These are phyloP conservation scores for Lapara coniferarum DNA, from an alignment of 2,888 invertebrate genomes.

Conservation along the genomic window DNA sequence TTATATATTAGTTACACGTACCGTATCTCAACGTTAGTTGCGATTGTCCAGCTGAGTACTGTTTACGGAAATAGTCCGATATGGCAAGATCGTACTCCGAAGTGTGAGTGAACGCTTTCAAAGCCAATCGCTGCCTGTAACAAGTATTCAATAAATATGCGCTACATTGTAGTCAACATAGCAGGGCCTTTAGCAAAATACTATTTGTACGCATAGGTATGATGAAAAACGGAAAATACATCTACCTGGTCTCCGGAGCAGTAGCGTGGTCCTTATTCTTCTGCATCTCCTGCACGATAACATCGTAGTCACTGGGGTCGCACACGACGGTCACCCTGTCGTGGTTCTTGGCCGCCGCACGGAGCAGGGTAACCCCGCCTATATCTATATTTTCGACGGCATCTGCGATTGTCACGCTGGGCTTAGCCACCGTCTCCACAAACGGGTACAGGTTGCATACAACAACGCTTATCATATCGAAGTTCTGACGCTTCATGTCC, in stretches of 20 bases:
- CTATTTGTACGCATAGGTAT: background rate
- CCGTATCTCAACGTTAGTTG: constrained; percentile 95
- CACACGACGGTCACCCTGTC: constrained; percentile 96
- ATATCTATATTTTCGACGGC: constrained; percentile 99
- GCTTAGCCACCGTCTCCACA: constrained; percentile 92
- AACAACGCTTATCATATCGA: constrained; percentile 92
- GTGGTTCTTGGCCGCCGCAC: constrained; percentile 99
- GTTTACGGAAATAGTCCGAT: constrained; percentile 96
- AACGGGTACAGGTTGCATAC: constrained; percentile 99
- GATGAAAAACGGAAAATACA: constrained; percentile 34
- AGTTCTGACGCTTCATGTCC: constrained; percentile 92
- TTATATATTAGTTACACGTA: constrained; percentile 46
- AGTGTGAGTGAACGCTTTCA: constrained; percentile 98
- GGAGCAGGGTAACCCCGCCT: constrained; percentile 96
- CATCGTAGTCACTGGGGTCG: constrained; percentile 94
- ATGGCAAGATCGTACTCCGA: constrained; percentile 97
- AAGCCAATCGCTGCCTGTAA: constrained; percentile 89
- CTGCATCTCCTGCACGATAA: constrained; percentile 89
- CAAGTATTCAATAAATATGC: too few species aligned
- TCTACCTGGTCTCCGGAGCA: constrained; percentile 86
- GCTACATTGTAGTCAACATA: too few species aligned
- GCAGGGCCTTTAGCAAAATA: too few species aligned
- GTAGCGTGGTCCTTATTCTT: constrained; percentile 87
- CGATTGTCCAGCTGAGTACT: constrained; percentile 90
- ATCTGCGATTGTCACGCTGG: constrained; percentile 91